Conservation (phyloP, 2,888 invertebrate species). For the Calameuta idolon region DNA sequence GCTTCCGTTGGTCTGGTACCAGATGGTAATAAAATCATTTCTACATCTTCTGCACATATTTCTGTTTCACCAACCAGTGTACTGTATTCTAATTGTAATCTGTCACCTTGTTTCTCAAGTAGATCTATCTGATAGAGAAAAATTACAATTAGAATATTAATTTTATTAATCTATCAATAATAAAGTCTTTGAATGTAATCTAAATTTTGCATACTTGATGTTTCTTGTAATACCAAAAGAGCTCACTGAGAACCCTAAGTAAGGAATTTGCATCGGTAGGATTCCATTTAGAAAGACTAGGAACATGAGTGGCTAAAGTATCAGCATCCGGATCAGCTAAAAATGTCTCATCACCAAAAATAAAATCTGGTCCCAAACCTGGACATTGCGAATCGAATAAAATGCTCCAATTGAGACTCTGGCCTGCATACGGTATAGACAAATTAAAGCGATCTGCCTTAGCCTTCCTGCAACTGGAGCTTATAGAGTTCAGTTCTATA, state of each 20-base stretch:
- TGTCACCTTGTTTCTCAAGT: constrained; percentile 69
- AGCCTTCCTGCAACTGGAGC: constrained; percentile 54
- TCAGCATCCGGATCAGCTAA: constrained; percentile 72
- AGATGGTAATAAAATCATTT: constrained; percentile 73
- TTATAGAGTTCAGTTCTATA: constrained; percentile 34
- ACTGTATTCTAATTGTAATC: constrained; percentile 75
- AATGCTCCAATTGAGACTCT: constrained; percentile 77
- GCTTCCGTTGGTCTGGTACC: constrained; percentile 67
- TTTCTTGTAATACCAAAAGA: constrained; percentile 73
- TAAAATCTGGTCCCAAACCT: constrained; percentile 80
- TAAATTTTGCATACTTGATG: constrained; percentile 70
- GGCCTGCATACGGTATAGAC: constrained; percentile 78
- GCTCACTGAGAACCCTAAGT: constrained; percentile 73
- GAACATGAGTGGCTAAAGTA: constrained; percentile 69
- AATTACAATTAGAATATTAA: not conserved
- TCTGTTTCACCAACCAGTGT: constrained; percentile 71
- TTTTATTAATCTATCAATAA: not conserved
- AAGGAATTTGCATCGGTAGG: constrained; percentile 72
- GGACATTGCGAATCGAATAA: constrained; percentile 75
- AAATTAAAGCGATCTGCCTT: constrained; percentile 72
- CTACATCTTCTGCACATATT: constrained; percentile 73
- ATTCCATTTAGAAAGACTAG: constrained; percentile 76
- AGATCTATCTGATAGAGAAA: constrained; percentile 65
- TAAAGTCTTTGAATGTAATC: not conserved
- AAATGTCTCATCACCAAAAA: constrained; percentile 79